Evolutionary conservation across 2,113 vertebrate species (phyloP), one percentile per base, ranked within the genome.

Genomic region (Barbus barbus): DNA sequence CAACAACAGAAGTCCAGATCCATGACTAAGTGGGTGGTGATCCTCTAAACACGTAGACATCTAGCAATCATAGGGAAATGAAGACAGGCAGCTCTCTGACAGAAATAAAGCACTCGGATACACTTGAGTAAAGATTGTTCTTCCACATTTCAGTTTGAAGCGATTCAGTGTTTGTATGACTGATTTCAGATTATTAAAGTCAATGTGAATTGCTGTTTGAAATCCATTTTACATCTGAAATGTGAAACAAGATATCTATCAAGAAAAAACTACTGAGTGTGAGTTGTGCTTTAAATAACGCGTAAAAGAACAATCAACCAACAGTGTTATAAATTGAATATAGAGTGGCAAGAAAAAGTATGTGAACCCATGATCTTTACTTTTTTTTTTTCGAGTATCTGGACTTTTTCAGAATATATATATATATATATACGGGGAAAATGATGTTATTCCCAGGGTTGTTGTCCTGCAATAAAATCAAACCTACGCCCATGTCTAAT

Each of bases 21-120:
- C 80, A 76, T 85, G 76, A 80, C 83, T 74, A 87, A 85, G 56
- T 65, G 75, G 41, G 73, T 22, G 83, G 56, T 41, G 81, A 67
- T 85, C 51, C 63, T 75, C 76, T 81, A 79, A 84, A 71, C 33
- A 56, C 3, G 9, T 14, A 81, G 31, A 69, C 72, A 74, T 48
- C 63, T 85, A 81, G 63, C 18, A 77, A 84, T 78, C 53, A 51
- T 51, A 77, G 56, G 24, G 12, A 72, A n/a, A 75, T 46, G 24
- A 83, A 83, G 81, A 83, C 71, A 31, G 56, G 28, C 26, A 28
- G 51, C 18, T 38, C 31, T 72, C 38, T 22, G 56, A 51, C 18
- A 51, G 6, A 38, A 24, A 65, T 14, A 22, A 65, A 36, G 9
- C 72, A 65, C 60, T 48, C 60, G 18, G 60, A 80, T 65, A 28